Evolutionary conservation across 2,113 vertebrate species (phyloP).

Genomic region (Gadus chalcogrammus): DNA sequence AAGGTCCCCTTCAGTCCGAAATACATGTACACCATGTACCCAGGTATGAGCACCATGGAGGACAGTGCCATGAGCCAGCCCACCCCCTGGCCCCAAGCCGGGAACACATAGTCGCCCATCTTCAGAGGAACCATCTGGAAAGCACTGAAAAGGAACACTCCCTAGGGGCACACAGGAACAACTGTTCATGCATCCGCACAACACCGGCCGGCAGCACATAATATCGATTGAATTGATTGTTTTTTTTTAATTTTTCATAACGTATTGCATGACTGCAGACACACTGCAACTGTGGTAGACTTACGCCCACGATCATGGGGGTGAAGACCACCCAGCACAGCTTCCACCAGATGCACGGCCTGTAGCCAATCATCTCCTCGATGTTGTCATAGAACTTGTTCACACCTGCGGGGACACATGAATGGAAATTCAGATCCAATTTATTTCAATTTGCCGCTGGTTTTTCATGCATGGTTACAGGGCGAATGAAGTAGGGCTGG

Average conservation of each 20-base stretch:
- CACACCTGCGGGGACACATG: constrained; percentile 78
- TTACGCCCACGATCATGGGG: constrained; percentile 93
- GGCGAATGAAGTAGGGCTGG: constrained; percentile 27
- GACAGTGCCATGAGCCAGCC: constrained; percentile 98
- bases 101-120: constrained; percentile 94
- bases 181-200: constrained; percentile 58
- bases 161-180: constrained; percentile 74
- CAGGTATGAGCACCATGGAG: constrained; percentile 97
- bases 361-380: constrained; percentile 97
- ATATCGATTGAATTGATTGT: constrained; percentile 65
- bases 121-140: constrained; percentile 97
- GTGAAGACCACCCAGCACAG: constrained; percentile 98
- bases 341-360: constrained; percentile 97
- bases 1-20: constrained; percentile 91
- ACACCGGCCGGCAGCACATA: constrained; percentile 23
- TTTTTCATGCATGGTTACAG: constrained; percentile 51
- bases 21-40: constrained; percentile 96
- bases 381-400: constrained; percentile 98
- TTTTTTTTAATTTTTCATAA: background rate
- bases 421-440: constrained; percentile 48
- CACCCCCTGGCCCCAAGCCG: constrained; percentile 95
- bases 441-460: constrained; percentile 55
- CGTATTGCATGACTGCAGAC: too few species aligned
- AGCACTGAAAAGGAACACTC: constrained; percentile 97
- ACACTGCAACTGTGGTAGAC: constrained; percentile 38